Evolutionary conservation across 37 sponge, comb jelly and placozoan genomes (phyloP), one percentile per base, ranked within the genome.

Genomic region (Ianthella basta): DNA sequence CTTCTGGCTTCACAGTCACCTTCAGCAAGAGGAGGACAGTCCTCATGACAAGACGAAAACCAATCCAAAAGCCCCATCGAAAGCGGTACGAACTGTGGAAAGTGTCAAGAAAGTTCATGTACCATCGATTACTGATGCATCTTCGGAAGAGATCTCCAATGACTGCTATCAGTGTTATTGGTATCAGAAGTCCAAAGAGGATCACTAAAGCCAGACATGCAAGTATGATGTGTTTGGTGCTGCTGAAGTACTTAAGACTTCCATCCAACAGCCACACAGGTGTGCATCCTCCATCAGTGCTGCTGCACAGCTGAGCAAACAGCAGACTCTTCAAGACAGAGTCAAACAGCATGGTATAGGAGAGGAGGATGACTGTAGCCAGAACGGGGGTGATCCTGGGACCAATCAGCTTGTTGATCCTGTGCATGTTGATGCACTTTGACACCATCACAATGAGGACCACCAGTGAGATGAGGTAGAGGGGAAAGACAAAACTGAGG

Each of bases 61-160:
- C 88, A 54, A 88, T 64, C 88, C 88, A 92, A 72, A 86, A 88
- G 4, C 83, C 55, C 66, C 57, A 80, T 19, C 41, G 38, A 19
- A 72, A 72, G 8, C 41, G 37, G 36, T 37, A 72, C 14, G 73
- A 33, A 72, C 73, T 40, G 18, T 37, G 73, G 36, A 72, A 12
- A 15, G 73, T 72, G 36, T 72, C 73, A 33, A 72, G 41, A 32
- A 72, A 72, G 19, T 72, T 72, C 73, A 72, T 72, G 73, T 72
- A 72, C 73, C 73, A 72, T 23, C 39, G 8, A 12, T 37, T 38
- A 13, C 30, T 72, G 13, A 72, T 72, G 41, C 32, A 72, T 19
- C 73, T 72, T 29, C 41, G 32, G 40, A 72, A 37, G 12, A 38
- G 37, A 40, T 72, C 41, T 37, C 80, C 66, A 37, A 67, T 44